A percentile compares a stretch with the other conserved stretches of the same genome.
These are phyloP conservation scores for Ephydatia muelleri DNA, from an alignment of 37 sponge, comb jelly and placozoan species.

Conservation along the genomic window DNA sequence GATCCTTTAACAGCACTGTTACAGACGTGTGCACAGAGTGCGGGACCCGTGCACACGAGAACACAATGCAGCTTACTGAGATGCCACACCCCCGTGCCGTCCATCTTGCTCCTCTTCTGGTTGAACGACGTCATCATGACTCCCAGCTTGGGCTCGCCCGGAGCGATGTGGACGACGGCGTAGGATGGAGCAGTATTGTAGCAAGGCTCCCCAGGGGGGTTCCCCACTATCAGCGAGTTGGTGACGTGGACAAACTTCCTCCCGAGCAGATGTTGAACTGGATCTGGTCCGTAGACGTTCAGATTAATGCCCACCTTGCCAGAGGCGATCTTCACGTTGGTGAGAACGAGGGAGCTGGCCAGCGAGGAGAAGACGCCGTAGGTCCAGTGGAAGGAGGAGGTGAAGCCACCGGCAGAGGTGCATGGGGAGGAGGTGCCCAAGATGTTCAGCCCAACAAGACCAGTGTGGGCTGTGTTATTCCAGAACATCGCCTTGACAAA, in stretches of 20 bases:
- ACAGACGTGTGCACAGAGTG: neutral
- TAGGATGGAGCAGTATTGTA: constrained; percentile 24
- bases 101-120: constrained; percentile 79
- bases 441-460: constrained; percentile 63
- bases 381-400: constrained; percentile 71
- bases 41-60: neutral
- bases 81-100: constrained; percentile 80
- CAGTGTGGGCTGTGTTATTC: constrained; percentile 80
- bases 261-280: constrained; percentile 75
- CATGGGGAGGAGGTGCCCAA: constrained; percentile 64
- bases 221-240: constrained; percentile 71
- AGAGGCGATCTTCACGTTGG: constrained; percentile 55
- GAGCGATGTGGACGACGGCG: constrained; percentile 18
- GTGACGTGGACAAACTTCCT: constrained; percentile 59
- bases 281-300: constrained; percentile 88
- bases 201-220: constrained; percentile 57
- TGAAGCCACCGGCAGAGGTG: constrained; percentile 72
- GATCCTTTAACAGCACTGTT: neutral
- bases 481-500: constrained; percentile 66
- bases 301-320: constrained; percentile 81
- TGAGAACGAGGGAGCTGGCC: constrained; percentile 59
- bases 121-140: constrained; percentile 89
- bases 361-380: constrained; percentile 81
- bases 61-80: constrained; percentile 41
- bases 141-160: constrained; percentile 35